Evolutionary conservation across 2,113 vertebrate species (phyloP).

Genomic region (Epinephelus lanceolatus): DNA sequence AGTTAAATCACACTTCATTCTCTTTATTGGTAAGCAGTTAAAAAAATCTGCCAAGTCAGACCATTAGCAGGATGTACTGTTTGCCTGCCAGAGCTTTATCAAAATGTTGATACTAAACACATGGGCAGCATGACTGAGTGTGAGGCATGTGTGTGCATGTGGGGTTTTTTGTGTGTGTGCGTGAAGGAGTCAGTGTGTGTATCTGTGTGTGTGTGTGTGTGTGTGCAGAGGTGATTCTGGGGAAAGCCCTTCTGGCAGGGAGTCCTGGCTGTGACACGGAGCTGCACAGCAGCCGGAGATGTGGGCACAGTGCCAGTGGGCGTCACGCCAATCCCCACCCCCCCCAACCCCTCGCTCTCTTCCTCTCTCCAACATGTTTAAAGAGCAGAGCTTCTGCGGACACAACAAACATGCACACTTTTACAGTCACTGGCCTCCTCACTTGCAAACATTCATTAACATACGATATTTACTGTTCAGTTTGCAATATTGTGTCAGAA

Average conservation of each 20-base stretch:
- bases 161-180: conserved; percentile 34
- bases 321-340: conserved; percentile 67
- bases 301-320: conserved; percentile 82
- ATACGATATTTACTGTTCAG: no score
- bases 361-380: conserved; percentile 53
- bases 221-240: conserved; percentile 76
- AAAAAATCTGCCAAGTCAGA: conserved; percentile 14
- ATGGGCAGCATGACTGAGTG: conserved; percentile 32
- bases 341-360: background rate
- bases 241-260: conserved; percentile 86
- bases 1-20: conserved; percentile 18
- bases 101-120: conserved; percentile 62
- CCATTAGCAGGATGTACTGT: conserved; percentile 33
- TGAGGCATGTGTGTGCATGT: conserved; percentile 33
- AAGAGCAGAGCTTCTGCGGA: conserved; percentile 52
- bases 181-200: conserved; percentile 19
- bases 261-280: conserved; percentile 82
- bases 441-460: no score
- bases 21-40: conserved; percentile 22
- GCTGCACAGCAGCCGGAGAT: conserved; percentile 79
- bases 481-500: no score
- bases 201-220: conserved; percentile 49
- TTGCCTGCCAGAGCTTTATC: conserved; percentile 36
- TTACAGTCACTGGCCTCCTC: conserved; percentile 3
- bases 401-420: conserved; percentile 44